Evolutionary conservation across 2,888 invertebrate genomes (phyloP).

Genomic region (Latrodectus elegans): DNA sequence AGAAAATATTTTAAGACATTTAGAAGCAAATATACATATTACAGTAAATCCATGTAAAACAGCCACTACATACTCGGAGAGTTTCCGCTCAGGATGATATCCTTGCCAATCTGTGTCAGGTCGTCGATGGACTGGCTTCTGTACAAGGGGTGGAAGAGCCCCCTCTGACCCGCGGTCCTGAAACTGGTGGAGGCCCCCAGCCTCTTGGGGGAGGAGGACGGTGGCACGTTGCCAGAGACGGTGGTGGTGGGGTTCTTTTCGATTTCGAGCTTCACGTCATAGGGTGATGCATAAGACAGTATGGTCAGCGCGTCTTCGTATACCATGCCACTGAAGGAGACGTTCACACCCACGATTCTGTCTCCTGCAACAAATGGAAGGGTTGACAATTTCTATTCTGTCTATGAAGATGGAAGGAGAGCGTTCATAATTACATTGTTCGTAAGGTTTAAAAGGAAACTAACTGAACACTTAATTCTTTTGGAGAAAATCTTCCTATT

Average conservation of each 20-base stretch:
- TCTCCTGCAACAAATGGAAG: conserved; percentile 79
- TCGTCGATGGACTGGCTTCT: conserved; percentile 87
- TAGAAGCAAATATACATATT: not conserved
- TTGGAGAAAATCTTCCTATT: no score
- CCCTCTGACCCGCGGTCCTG: conserved; percentile 75
- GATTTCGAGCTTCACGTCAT: conserved; percentile 87
- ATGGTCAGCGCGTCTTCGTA: conserved; percentile 92
- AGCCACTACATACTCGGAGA: conserved; percentile 12
- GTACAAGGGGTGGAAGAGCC: conserved; percentile 85
- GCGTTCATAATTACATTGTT: no score
- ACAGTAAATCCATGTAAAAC: not conserved
- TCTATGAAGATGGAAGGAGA: no score
- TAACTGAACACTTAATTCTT: no score
- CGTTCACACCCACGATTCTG: conserved; percentile 88
- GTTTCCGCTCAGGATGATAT: conserved; percentile 19
- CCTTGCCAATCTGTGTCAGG: conserved; percentile 79
- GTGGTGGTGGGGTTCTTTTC: conserved; percentile 78
- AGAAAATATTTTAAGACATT: not conserved
- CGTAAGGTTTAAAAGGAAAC: no score
- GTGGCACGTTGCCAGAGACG: not conserved
- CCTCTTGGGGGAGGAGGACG: conserved; percentile 42
- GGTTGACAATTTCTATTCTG: no score
- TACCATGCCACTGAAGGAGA: conserved; percentile 90
- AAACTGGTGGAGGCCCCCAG: conserved; percentile 52
- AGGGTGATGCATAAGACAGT: conserved; percentile 91